Evolutionary conservation across 2,888 invertebrate species (phyloP).

Genomic region (Eupithecia dodoneata): DNA sequence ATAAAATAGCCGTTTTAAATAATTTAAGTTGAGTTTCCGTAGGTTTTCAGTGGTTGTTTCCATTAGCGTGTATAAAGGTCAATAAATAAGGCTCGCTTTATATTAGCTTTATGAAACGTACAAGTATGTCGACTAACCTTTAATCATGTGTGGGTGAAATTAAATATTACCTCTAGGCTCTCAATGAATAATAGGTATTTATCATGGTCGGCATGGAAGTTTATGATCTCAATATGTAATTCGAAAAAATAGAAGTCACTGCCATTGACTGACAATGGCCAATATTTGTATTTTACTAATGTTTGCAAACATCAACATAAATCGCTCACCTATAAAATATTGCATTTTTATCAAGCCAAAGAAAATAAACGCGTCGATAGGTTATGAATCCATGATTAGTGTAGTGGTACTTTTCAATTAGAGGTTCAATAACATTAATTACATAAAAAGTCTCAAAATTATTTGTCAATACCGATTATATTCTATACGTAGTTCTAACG

Average conservation of each 20-base stretch:
- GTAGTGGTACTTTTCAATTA: neutral
- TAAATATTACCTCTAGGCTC: no score
- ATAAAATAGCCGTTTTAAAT: conserved; percentile 24
- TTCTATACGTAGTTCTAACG: neutral
- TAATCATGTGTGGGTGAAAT: neutral
- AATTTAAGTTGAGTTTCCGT: conserved; percentile 23
- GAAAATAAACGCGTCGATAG: no score
- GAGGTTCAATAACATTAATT: neutral
- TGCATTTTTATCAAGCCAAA: neutral
- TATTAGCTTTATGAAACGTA: neutral
- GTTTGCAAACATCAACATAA: neutral
- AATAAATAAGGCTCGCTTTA: neutral
- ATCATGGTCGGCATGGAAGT: neutral
- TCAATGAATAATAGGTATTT: neutral
- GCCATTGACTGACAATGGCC: neutral
- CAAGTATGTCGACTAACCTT: neutral
- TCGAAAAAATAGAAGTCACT: neutral
- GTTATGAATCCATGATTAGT: neutral
- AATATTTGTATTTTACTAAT: neutral
- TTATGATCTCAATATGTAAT: neutral
- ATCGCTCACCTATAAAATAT: neutral
- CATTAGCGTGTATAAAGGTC: conserved; percentile 20
- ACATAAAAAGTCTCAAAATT: neutral
- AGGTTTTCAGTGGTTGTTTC: conserved; percentile 15
- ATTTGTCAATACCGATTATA: neutral